Conservation (phyloP, 2,113 vertebrate species). For the Dendrocopos noguchii region DNA sequence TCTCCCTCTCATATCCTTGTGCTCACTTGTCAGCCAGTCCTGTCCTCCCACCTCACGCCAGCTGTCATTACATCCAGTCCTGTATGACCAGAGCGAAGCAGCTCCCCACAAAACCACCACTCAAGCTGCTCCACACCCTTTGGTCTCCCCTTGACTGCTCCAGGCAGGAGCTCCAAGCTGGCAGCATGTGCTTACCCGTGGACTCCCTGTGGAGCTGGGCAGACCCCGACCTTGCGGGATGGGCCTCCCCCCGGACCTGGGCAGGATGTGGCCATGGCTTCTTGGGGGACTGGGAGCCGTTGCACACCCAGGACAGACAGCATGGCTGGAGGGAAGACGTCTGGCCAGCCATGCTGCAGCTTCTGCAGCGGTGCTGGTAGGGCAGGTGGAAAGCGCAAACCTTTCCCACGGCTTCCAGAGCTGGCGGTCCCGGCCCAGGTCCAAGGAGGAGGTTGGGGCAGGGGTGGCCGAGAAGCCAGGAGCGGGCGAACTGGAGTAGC, state of each 20-base stretch:
- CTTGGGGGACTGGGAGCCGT: not conserved
- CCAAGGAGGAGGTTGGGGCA: not conserved
- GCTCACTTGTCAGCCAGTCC: not conserved
- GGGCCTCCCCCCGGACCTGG: accelerated
- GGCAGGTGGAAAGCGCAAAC: not conserved
- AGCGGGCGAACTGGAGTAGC: too few relatives aligned
- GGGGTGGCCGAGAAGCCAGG: too few relatives aligned
- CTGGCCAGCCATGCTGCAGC: not conserved
- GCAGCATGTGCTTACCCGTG: accelerated
- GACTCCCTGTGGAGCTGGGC: too few relatives aligned
- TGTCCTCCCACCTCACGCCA: accelerated
- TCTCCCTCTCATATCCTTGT: not conserved
- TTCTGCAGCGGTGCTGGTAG: not conserved
- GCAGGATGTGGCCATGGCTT: not conserved
- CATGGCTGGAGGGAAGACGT: accelerated
- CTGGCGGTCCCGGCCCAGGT: not conserved
- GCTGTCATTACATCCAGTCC: accelerated
- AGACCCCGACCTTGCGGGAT: accelerated
- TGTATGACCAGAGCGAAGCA: not conserved
- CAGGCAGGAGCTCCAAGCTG: not conserved
- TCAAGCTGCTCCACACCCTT: not conserved
- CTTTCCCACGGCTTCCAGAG: too few relatives aligned
- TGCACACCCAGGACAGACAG: not conserved
- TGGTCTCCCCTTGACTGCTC: accelerated
- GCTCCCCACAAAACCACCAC: accelerated